These are phyloP conservation scores for Dendrocincla tyrannina DNA, from an alignment of 2,797 vertebrate genomes.

Conservation along the genomic window DNA sequence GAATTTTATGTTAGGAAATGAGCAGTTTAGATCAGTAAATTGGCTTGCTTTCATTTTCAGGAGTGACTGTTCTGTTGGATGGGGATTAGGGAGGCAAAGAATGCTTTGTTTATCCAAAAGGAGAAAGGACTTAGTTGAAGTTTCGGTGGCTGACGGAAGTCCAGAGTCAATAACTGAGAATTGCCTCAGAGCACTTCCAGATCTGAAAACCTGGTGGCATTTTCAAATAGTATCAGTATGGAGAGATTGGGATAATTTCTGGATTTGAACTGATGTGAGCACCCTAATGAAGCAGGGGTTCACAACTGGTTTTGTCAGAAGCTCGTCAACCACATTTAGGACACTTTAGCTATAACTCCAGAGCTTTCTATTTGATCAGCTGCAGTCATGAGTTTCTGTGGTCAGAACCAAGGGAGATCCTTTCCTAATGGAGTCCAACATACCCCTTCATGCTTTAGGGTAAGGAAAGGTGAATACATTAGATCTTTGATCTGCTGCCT, in stretches of 20 bases:
- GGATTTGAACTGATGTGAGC: neutral
- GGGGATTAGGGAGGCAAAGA: neutral
- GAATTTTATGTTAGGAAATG: neutral
- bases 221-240: neutral
- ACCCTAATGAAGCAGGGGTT: neutral
- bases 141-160: neutral
- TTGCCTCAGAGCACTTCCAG: neutral
- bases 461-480: neutral
- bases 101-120: neutral
- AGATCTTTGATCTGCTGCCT: neutral
- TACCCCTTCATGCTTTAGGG: neutral
- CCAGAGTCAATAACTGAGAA: accelerated
- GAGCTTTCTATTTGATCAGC: neutral
- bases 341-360: neutral
- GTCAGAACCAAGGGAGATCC: neutral
- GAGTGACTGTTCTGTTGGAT: neutral
- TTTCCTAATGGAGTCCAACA: neutral
- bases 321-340: neutral
- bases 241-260: neutral
- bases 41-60: neutral
- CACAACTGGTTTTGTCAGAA: neutral
- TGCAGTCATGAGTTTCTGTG: neutral
- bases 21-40: conserved; percentile 9
- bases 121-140: neutral
- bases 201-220: neutral